phyloP scores from a whole-genome alignment of 2,797 vertebrate genomes.

The Agapornis canus region DNA sequence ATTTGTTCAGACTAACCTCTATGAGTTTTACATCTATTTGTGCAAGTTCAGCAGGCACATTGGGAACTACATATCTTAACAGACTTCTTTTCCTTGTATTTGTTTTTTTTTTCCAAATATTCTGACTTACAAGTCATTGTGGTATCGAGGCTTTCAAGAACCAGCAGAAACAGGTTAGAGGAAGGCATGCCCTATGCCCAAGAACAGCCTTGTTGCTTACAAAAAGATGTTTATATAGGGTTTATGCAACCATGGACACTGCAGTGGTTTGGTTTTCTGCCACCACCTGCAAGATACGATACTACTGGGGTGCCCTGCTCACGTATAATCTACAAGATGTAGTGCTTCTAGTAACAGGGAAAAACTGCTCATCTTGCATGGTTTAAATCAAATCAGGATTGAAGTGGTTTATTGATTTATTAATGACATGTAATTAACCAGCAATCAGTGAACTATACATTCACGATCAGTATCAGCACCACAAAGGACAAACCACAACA shows the following conservation, averaged over 20 bases:
- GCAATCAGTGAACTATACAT: background rate
- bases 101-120: background rate
- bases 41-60: background rate
- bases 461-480: background rate
- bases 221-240: background rate
- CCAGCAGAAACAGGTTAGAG: background rate
- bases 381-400: constrained; percentile 8
- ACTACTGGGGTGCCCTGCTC: background rate
- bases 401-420: constrained; percentile 2
- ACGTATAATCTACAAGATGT: background rate
- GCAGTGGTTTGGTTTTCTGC: background rate
- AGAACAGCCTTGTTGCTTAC: background rate
- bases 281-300: fast-evolving
- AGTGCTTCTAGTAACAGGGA: background rate
- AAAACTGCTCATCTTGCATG: background rate
- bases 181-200: background rate
- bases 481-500: background rate
- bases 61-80: background rate
- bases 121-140: background rate
- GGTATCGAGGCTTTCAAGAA: background rate
- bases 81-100: background rate
- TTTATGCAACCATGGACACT: background rate
- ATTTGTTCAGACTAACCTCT: background rate
- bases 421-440: constrained; percentile 11
- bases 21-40: background rate